phyloP scores from a whole-genome alignment of 2,113 vertebrate species.

The Ramphastos sulfuratus region DNA sequence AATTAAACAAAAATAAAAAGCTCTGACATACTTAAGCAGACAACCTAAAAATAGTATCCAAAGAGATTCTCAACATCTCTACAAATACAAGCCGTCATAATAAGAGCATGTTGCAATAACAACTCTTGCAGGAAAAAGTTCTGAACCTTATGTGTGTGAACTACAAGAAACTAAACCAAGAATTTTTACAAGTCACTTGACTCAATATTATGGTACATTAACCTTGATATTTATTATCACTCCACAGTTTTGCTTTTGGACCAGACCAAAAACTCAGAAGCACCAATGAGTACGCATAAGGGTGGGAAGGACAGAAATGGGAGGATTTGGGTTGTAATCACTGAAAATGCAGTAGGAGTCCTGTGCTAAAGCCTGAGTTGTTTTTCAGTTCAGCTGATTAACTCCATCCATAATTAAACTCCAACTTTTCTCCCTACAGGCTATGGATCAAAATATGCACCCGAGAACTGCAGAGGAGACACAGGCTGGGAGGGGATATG shows the following conservation, averaged over 20 bases:
- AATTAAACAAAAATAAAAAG: slow-evolving; percentile 34
- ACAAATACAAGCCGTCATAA: slow-evolving; percentile 54
- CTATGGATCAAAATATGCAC: neutral
- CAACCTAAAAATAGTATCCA: slow-evolving; percentile 43
- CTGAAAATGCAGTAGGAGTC: neutral
- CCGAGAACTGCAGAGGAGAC: neutral
- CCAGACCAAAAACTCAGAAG: neutral
- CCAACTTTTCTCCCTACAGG: neutral
- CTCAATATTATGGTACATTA: slow-evolving; percentile 54
- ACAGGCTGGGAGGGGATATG: neutral
- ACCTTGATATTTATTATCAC: slow-evolving; percentile 26
- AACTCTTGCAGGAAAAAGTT: slow-evolving; percentile 19
- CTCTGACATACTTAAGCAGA: neutral
- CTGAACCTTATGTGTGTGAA: slow-evolving; percentile 14
- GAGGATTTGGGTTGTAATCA: neutral
- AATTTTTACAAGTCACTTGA: slow-evolving; percentile 58
- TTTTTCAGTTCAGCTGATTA: neutral
- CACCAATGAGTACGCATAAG: neutral
- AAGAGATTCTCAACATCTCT: slow-evolving; percentile 34
- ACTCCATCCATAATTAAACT: neutral
- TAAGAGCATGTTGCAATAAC: slow-evolving; percentile 26
- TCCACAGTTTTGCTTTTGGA: slow-evolving; percentile 30
- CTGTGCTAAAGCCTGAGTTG: neutral
- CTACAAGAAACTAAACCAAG: slow-evolving; percentile 32
- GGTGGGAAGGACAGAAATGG: neutral